phyloP scores from a whole-genome alignment of 2,888 invertebrate species.

The Corythucha ciliata region DNA sequence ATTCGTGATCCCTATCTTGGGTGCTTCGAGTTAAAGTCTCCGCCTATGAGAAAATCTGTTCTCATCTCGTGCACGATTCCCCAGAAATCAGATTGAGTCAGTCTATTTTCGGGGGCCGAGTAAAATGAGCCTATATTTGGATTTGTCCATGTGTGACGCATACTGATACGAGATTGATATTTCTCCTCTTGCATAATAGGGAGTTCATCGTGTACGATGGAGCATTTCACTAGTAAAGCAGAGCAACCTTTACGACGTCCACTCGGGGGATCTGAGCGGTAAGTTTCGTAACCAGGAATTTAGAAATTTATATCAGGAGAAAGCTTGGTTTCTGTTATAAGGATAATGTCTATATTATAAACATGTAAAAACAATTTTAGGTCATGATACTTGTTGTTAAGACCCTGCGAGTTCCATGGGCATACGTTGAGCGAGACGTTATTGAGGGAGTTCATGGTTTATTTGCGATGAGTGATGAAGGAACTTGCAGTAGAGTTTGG shows the following conservation, averaged over 20 bases:
- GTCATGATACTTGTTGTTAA: neutral
- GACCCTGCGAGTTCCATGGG: neutral
- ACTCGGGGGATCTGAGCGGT: neutral
- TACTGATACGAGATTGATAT: too few species aligned
- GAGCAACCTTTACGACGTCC: conserved; percentile 3
- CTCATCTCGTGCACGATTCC: neutral
- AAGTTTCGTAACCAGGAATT: neutral
- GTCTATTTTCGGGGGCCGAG: neutral
- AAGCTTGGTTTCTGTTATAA: conserved; percentile 10
- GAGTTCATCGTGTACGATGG: neutral
- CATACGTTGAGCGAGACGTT: neutral
- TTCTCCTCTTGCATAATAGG: too few species aligned
- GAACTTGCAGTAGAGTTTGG: neutral
- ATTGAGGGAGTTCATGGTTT: neutral
- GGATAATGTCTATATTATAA: conserved; percentile 3
- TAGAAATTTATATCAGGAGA: neutral
- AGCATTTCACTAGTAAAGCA: neutral
- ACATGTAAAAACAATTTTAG: neutral
- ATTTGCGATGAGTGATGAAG: conserved; percentile 3
- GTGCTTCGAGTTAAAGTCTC: conserved; percentile 1
- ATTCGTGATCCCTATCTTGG: neutral
- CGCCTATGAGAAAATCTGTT: neutral
- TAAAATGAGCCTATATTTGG: conserved; percentile 4
- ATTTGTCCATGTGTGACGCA: too few species aligned
- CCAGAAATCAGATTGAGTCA: neutral